Evolutionary conservation across 37 sponge, comb jelly and placozoan genomes (phyloP), one percentile per base, ranked within the genome.

Genomic region (Theonella swinhoei): DNA sequence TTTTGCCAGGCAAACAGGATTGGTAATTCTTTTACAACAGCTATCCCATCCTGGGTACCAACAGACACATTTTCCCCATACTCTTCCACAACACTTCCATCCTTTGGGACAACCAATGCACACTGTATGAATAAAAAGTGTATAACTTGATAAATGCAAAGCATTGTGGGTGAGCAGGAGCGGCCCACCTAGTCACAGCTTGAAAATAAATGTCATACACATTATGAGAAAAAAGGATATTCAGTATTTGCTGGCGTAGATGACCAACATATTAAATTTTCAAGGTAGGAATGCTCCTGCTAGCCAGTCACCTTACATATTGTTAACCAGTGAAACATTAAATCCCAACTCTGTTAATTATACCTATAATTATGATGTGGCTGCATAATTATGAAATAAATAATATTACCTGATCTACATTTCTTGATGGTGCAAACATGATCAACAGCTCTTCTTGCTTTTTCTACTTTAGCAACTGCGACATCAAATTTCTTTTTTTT

Each of bases 1-100:
- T 9, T 34, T 7, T 1, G 69, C 34, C 2, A 47, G 32, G 25
- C 83, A 83, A 42, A 74, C 28, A 7, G 83, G 75, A 74, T 83
- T 43, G 7, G 75, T 29, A 40, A 83, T 62, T 19, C 66, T 73
- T 42, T 29, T 30, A 31, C 83, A 83, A 47, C 83, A 83, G 43
- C 42, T 74, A 31, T 32, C 63, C 64, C 64, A 83, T 43, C 25
- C 34, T 20, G 70, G 70, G 9, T 66, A 39, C 0, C 43, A 61
- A 2, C 4, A 64, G 5, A 73, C 20, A 63, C 83, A 83, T 63
- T 14, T 37, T 1, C 83, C 74, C 75, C 83, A 83, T 9, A 74
- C 83, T 74, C n/a, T 72, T 4, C 2, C 66, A 19, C 72, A 68
- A 36, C 83, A 83, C 11, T 33, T 70, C 25, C 60, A 43, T 1